Base-by-base conservation (phyloP, 2,113 vertebrate species). In the Synodontis membranacea region DNA sequence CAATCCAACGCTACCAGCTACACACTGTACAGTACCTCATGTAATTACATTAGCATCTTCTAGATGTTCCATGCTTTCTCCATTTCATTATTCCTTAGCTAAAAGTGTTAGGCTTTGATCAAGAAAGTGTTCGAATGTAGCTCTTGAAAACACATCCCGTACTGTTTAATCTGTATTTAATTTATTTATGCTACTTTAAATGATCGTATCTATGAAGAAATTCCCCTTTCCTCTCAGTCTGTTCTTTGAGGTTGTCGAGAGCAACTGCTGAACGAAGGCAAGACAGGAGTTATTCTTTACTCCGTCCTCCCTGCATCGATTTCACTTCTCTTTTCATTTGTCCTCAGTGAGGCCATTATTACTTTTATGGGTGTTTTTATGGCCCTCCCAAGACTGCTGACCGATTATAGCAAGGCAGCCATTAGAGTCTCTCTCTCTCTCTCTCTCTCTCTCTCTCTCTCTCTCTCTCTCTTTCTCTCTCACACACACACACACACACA, bases 361-460 rank as follows among this genome's bases (percentile, higher is more conserved):
- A 90, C 92, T 91, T 93, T 94, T 91, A 94, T 89, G 85, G 92
- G 89, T 88, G 66, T 91, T 93, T 93, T 93, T 93, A 92, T 10
- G 85, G 90, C 83, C 85, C 92, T 87, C 89, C 88, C 68, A 75
- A 84, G 87, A 91, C 91, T 88, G 86, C 89, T 89, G 87, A 91
- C 90, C 91, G 92, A 92, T 92, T 92, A 92, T 88, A 90, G 88
- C 87, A 74, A 92, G 89, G 82, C 90, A 84, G 86, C 81, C 89
- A 92, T 93, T 92, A 92, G 91, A 91, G 39, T 48, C 54, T 80
- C 28, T 19, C 48, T 50, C n/a, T 68, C 60, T 72, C 34, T 85
- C 48, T 66, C 25, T 74, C 70, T 84, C 31, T 74, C 37, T 56
- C 66, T 60, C 31, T 28, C 52, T 70, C 48, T 83, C 37, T 60